These are phyloP conservation scores for Sussaba pulchella DNA, from an alignment of 2,888 invertebrate species.

Conservation along the genomic window DNA sequence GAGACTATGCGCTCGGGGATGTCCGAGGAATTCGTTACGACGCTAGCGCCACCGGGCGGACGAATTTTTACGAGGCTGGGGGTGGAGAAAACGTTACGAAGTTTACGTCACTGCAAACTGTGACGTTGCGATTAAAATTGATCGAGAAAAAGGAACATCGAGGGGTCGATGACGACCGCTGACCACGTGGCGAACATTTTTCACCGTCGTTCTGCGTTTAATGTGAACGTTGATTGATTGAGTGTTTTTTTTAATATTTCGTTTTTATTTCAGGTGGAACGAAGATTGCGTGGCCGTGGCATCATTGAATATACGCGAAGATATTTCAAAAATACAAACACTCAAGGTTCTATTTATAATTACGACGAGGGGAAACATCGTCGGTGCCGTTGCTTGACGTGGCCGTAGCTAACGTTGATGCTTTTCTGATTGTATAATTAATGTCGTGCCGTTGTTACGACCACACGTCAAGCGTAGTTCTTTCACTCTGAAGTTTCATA, in stretches of 20 bases:
- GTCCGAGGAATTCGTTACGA: slow-evolving; percentile 63
- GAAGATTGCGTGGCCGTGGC: neutral
- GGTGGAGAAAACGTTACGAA: slow-evolving; percentile 38
- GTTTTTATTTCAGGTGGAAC: neutral
- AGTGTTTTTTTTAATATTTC: neutral
- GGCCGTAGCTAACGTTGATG: neutral
- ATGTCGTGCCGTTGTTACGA: neutral
- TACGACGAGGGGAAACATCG: neutral
- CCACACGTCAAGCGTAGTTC: neutral
- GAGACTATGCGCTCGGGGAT: slow-evolving; percentile 51
- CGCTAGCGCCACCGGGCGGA: slow-evolving; percentile 34
- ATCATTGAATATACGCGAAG: neutral
- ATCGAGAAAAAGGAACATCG: slow-evolving; percentile 49
- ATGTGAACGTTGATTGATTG: too few relatives aligned
- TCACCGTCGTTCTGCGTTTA: neutral
- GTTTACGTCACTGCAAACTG: slow-evolving; percentile 20
- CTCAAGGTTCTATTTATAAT: slow-evolving; percentile 14
- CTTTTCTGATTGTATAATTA: slow-evolving; percentile 12
- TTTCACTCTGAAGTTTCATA: neutral
- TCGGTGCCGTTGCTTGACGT: slow-evolving; percentile 1
- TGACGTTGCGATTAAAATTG: slow-evolving; percentile 64
- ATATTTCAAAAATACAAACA: neutral
- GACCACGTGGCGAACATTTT: too few relatives aligned
- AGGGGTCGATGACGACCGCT: neutral
- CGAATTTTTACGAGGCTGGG: slow-evolving; percentile 16